A percentile compares a stretch with the other conserved stretches of the same genome.
Evolutionary conservation across 2,888 invertebrate species (phyloP).

Genomic region (Drosophila anomalipes): DNA sequence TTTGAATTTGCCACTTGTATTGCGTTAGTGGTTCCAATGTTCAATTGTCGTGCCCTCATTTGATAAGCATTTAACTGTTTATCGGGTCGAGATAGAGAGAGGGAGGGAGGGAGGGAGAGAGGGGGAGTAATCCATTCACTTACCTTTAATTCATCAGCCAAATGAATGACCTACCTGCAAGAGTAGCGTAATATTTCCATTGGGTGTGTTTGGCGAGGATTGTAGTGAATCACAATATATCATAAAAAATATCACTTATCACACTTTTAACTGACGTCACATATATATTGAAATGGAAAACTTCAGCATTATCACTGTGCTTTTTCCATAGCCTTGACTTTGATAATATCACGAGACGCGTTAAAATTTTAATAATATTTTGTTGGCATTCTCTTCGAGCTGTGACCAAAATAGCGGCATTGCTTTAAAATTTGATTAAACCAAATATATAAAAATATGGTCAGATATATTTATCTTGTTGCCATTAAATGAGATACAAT

Average conservation of each 20-base stretch:
- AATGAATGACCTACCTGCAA: conserved; percentile 33
- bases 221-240: background rate
- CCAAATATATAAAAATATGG: background rate
- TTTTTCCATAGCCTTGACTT: conserved; percentile 15
- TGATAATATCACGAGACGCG: conserved; percentile 12
- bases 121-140: conserved; percentile 11
- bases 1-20: background rate
- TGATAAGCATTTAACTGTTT: conserved; percentile 14
- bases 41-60: background rate
- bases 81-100: background rate
- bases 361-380: conserved; percentile 11
- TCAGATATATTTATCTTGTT: background rate
- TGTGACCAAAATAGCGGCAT: conserved; percentile 5
- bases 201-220: conserved; percentile 3
- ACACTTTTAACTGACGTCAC: conserved; percentile 26
- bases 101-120: background rate
- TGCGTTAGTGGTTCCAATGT: conserved; percentile 4
- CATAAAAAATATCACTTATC: conserved; percentile 14
- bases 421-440: conserved; percentile 15
- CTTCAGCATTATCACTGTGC: background rate
- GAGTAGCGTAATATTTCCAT: conserved; percentile 21
- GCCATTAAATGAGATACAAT: conserved; percentile 11
- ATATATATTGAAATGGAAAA: conserved; percentile 3
- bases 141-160: conserved; percentile 17
- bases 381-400: background rate